Evolutionary conservation across 2,113 vertebrate species (phyloP), one percentile per base, ranked within the genome.

Genomic region (Chaetops frenatus): DNA sequence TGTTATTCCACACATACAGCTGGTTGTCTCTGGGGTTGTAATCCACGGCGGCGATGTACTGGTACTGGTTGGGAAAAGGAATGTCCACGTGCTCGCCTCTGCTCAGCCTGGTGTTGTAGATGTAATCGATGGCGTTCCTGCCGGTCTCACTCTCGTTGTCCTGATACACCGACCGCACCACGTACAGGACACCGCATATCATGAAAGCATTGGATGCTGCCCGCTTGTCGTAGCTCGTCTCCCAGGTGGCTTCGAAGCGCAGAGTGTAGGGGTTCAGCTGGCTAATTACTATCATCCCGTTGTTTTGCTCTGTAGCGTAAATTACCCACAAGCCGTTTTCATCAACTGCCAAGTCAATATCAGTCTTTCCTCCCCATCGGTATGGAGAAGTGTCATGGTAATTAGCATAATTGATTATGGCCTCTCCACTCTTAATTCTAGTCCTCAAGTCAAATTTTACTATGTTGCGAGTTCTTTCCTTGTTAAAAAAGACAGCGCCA

Each of bases 1-100:
- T 99, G 98, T 99, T 99, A 98, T 99, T 99, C 99, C 99, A 99
- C 78, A 99, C 99, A 13, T 99, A 99, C 8, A 99, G 98, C 86
- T 99, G 99, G 97, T 99, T 99, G 97, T 99, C 99, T 97, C 99
- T 98, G 65, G 99, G 99, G 97, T 99, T 99, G 97, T 99, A 99
- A 98, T 99, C 99, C 99, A 99, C 99, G 71, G 99, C 98, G 29
- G 99, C 98, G 36, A 99, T 99, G 94, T 99, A 99, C 97, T 99
- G 99, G 98, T 99, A 99, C 97, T 99, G 99, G 97, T 99, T 99
- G 96, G 99, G 99, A 96, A 99, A 99, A 88, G 99, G 98, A 93
- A 99, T 98, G 74, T 99, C 99, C 74, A 99, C 98, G 15, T 99
- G 99, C 93, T 99, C 99, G 72, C 99, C 99, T 57, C 97, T 97